Base-by-base conservation (phyloP, 2,113 vertebrate species). In the Sterna hirundo region DNA sequence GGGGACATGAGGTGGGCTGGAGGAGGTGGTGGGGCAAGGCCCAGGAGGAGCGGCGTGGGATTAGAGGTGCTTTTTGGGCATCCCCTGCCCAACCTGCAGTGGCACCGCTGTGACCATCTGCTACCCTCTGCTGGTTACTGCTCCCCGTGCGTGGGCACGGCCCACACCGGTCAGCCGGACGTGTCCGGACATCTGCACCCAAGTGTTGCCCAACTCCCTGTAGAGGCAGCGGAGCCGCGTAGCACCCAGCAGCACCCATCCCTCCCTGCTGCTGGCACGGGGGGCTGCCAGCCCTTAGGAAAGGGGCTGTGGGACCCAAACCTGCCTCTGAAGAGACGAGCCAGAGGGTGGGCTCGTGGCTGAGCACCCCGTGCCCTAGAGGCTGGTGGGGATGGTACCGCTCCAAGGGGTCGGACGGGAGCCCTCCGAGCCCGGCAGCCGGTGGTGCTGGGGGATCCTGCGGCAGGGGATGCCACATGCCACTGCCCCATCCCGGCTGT, bases 101-200 rank as follows among this genome's bases (percentile, higher is more conserved):
- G 4, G 57, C 44, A 64, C 0, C 6, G 49, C 83, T 83, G 80
- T 0, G 15, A 42, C 76, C 58, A 8, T 86, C 77, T 95, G 94
- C 94, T 83, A 58, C 88, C 85, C 93, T 95, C 94, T 94, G 91
- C 91, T 95, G 95, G 83, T 49, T 77, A 52, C 66, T 8, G 36
- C 62, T 83, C 79, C 54, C 3, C 0, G 2, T 38, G 80, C n/a
- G 6, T 0, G 22, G 19, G 52, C 61, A 34, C 2, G 4, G 49
- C 30, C 18, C 4, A 16, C 3, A 13, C 74, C 0, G 2, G 44
- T 11, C 68, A 11, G 44, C n/a, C 1, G 3, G 81, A 22, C 0
- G 0, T 10, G 16, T 15, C 13, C 2, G 30, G 42, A 68, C 69
- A 25, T 29, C 87, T 19, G 87, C 76, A 49, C 44, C 49, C 51